Percentiles rank a stretch among this genome's conserved stretches.
phyloP scores from a whole-genome alignment of 1,140 invertebrate species.

The Dufourea novaeangliae region DNA sequence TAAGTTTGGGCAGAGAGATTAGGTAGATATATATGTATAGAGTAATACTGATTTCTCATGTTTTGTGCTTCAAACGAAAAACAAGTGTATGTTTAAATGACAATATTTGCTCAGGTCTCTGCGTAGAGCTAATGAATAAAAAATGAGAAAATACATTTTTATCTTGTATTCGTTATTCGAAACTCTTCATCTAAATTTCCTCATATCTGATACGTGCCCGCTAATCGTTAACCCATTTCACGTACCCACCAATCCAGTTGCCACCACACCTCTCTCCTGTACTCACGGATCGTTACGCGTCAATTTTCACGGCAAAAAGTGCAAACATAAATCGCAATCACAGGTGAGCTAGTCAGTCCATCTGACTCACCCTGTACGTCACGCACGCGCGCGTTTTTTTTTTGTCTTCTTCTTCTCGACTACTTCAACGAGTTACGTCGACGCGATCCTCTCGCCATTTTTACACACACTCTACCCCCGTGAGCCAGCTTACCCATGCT shows the following conservation, averaged over 20 bases:
- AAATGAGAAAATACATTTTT: no score
- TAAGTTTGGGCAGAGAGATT: no score
- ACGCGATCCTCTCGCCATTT: constrained; percentile 16
- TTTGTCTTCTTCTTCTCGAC: constrained; percentile 9
- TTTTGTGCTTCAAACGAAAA: no score
- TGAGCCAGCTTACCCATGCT: background rate
- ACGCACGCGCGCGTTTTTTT: background rate
- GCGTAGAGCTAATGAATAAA: no score
- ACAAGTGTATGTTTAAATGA: no score
- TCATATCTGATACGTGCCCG: no score
- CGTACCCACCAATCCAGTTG: background rate
- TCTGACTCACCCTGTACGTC: constrained; percentile 36
- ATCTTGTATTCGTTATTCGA: no score
- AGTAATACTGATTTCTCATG: no score
- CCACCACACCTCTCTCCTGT: background rate
- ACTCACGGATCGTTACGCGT: background rate
- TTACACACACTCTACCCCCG: background rate
- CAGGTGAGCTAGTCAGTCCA: constrained; percentile 7
- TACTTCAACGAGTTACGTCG: constrained; percentile 44
- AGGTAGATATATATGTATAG: no score
- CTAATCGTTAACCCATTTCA: no score
- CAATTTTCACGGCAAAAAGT: background rate
- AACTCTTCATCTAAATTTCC: no score
- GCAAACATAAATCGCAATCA: constrained; percentile 1
- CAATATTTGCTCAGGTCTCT: no score